A percentile compares a stretch with the other conserved stretches of the same genome.
These are phyloP conservation scores for Oreocharis arfaki DNA, from an alignment of 2,113 vertebrate genomes.

Conservation along the genomic window DNA sequence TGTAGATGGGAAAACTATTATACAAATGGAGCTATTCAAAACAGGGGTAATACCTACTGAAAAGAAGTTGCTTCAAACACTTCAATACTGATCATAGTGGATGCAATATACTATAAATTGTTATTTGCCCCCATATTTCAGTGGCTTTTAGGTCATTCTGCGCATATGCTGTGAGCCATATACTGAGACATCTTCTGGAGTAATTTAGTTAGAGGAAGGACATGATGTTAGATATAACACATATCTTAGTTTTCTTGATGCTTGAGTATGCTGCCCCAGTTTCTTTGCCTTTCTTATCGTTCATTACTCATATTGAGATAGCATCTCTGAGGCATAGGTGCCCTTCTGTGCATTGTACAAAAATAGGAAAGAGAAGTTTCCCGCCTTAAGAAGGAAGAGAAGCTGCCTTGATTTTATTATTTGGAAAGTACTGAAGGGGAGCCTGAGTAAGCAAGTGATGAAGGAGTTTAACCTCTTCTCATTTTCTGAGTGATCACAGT, in stretches of 20 bases:
- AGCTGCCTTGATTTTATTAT: not conserved
- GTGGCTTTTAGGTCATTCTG: not conserved
- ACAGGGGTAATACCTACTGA: not conserved
- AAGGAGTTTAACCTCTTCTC: not conserved
- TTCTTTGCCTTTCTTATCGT: not conserved
- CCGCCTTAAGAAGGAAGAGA: not conserved
- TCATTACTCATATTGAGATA: not conserved
- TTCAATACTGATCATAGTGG: not conserved
- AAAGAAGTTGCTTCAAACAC: not conserved
- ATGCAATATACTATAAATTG: not conserved
- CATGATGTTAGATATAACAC: not conserved
- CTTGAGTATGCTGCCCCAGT: not conserved
- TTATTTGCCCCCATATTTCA: not conserved
- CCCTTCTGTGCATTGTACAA: not conserved
- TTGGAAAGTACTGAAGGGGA: not conserved
- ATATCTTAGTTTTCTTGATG: not conserved
- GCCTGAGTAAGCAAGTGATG: not conserved
- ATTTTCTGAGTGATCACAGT: not conserved
- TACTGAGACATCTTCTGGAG: not conserved
- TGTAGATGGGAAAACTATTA: not conserved
- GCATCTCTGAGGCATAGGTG: not conserved
- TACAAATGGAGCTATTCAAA: not conserved
- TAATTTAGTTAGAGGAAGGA: not conserved
- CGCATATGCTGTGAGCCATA: not conserved
- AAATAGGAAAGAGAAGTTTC: not conserved